These are phyloP conservation scores for Orbicella faveolata DNA, from an alignment of 64 coral and sea anemone genomes.

Conservation along the genomic window DNA sequence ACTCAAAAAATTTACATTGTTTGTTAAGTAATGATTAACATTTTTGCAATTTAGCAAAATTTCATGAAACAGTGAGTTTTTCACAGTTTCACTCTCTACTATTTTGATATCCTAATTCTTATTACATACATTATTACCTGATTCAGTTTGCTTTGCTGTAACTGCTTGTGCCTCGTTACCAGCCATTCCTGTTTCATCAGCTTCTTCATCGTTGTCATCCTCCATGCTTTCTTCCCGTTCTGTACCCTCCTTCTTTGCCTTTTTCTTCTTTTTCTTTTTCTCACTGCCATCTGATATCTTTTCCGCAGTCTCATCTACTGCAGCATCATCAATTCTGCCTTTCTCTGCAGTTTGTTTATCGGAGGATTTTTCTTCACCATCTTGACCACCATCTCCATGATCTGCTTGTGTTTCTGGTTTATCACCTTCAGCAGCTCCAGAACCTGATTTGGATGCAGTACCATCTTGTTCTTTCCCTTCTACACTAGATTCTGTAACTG, in stretches of 20 bases:
- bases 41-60: no score
- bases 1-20: no score
- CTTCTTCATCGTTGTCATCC: conserved; percentile 6
- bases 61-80: no score
- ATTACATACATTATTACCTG: neutral
- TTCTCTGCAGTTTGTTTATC: neutral
- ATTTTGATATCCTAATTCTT: neutral
- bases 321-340: conserved; percentile 10
- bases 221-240: conserved; percentile 27
- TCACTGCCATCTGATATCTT: conserved; percentile 17
- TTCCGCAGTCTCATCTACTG: conserved; percentile 3
- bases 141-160: conserved; percentile 8
- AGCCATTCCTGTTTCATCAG: conserved; percentile 17
- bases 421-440: neutral
- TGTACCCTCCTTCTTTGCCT: conserved; percentile 29
- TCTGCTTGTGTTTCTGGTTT: neutral
- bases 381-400: conserved; percentile 23
- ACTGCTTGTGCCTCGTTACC: conserved; percentile 1
- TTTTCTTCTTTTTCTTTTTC: conserved; percentile 50
- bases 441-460: neutral
- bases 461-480: neutral
- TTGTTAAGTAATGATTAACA: no score
- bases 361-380: neutral
- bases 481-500: neutral
- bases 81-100: no score